These are phyloP conservation scores for Stenchaetothrips biformis DNA, from an alignment of 2,888 invertebrate species.

Conservation along the genomic window DNA sequence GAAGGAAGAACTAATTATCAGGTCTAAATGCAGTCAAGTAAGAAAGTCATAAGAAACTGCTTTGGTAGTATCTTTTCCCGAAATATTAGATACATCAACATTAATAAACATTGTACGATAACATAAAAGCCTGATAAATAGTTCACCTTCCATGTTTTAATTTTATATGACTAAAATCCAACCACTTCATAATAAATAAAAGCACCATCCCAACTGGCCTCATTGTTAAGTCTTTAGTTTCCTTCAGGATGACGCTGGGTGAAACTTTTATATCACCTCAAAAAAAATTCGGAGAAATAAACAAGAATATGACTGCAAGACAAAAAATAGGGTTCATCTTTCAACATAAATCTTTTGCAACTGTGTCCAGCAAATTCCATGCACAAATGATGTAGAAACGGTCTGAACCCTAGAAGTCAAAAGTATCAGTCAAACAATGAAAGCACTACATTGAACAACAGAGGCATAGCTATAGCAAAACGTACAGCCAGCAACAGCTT, in stretches of 20 bases:
- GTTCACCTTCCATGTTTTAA: background rate
- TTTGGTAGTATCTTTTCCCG: too few relatives aligned
- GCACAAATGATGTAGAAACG: too few relatives aligned
- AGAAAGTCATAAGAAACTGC: background rate
- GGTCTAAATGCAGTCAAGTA: background rate
- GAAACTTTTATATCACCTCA: too few relatives aligned
- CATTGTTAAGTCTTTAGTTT: background rate
- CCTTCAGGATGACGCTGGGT: too few relatives aligned
- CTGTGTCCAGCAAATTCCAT: too few relatives aligned
- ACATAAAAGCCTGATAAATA: background rate
- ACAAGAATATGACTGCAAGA: too few relatives aligned
- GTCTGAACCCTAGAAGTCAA: background rate
- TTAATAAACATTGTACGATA: background rate
- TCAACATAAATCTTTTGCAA: too few relatives aligned
- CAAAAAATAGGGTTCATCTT: too few relatives aligned
- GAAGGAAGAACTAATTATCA: background rate
- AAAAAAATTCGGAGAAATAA: too few relatives aligned
- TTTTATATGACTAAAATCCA: background rate
- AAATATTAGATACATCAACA: too few relatives aligned
- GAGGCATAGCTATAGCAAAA: too few relatives aligned
- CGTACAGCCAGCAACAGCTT: too few relatives aligned
- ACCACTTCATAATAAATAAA: background rate
- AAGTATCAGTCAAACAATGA: background rate
- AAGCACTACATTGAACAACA: background rate
- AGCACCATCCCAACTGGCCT: background rate